Evolutionary conservation across 2,888 invertebrate species (phyloP), one percentile per base, ranked within the genome.

Genomic region (Ametastegia equiseti): DNA sequence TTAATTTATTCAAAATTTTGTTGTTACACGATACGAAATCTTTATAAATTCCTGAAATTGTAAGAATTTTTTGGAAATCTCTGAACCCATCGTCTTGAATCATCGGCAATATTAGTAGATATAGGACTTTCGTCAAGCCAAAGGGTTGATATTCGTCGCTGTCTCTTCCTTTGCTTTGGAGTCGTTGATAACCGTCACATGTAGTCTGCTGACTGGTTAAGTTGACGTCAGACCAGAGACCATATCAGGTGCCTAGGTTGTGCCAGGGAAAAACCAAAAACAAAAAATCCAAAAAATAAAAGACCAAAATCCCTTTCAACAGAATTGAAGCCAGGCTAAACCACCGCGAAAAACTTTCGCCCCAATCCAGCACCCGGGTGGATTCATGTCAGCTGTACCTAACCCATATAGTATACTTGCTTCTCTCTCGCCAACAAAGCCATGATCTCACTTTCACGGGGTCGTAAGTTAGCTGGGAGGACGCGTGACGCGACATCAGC

Each of bases 401-500:
- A 11, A 45, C 45, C 27, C 27, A 42, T 81, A 78, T 27, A n/a
- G n/a, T n/a, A n/a, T 39, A 75, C 78, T 39, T 42, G 11, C 15
- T 19, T 47, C 71, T 19, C 54, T 57, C 45, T 33, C 50, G 23
- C 45, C 57, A 36, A 63, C 78, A 71, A 71, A 45, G 71, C 45
- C 47, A 45, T 42, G 45, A 71, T 71, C 45, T 71, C 47, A 30
- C 71, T 45, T 71, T 71, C 45, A 45, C 71, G 47, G 71, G 71
- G 71, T 71, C 71, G 71, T 71, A 71, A 71, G 71, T 71, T 36
- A 71, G 47, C 45, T 30, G 71, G 71, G 71, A 11, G 71, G 47
- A 71, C 71, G 71, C 71, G 71, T 71, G 71, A 71, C 71, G 71
- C 71, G 71, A 71, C 71, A 71, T 71, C 71, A 42, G 71, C 71